Evolutionary conservation across 2,888 invertebrate genomes (phyloP), one percentile per base, ranked within the genome.

Genomic region (Drosophila austrosaltans): DNA sequence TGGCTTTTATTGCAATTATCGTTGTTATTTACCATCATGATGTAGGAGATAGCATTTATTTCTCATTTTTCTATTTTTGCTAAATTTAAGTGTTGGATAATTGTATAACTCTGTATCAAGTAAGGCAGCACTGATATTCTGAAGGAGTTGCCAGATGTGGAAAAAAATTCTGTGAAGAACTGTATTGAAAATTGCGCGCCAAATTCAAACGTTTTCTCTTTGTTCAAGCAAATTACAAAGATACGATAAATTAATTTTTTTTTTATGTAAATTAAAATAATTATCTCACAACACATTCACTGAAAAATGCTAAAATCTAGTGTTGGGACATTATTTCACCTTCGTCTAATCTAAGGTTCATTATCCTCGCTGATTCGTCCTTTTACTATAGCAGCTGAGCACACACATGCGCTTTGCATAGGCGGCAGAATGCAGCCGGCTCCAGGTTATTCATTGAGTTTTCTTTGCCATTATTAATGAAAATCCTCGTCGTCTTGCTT

Each of bases 321-420:
- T 22, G 2, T 25, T 39, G 16, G 28, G 8, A 25, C 22, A 30
- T 25, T 39, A 16, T 57, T 40, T 60, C 57, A 53, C 44, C n/a
- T 25, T 30, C 32, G 40, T 39, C 60, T 58, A 53, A 30, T 16
- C 25, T 53, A 63, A 53, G 64, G 85, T 78, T 85, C 80, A 87
- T 75, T 87, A 77, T 70, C 76, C 82, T 71, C 53, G 62, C 44
- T 7, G 48, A 16, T 22, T 28, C 28, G 57, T 48, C 30, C 54
- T 68, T 72, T 71, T 85, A 87, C 80, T 79, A 83, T 72, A 63
- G 69, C 56, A 32, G 32, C 56, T 16, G 2, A 48, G 48, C 10
- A 25, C 53, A 85, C 87, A 85, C 83, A 84, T 84, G 83, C 83
- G 83, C 83, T 42, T 48, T 77, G 66, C 59, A 48, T 30, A 32